Evolutionary conservation across 2,888 invertebrate species (phyloP).

Genomic region (Xanthorhoe spadicearia): DNA sequence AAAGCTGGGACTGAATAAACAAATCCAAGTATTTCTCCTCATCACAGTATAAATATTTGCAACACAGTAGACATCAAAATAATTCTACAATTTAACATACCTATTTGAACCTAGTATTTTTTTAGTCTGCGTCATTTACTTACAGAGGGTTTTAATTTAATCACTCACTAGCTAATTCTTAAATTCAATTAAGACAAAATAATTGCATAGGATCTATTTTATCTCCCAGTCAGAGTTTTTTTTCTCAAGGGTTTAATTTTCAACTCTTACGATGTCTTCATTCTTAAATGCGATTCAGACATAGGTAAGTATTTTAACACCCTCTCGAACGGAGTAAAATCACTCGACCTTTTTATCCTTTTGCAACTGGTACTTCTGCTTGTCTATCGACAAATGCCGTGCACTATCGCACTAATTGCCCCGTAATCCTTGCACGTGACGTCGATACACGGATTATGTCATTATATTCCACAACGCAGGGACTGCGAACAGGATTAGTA

Average conservation of each 20-base stretch:
- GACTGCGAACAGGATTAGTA: not conserved
- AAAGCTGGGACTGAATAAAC: constrained; percentile 2
- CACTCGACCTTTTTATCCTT: not conserved
- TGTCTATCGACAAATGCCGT: not conserved
- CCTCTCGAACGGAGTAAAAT: not conserved
- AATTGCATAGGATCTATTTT: too few relatives aligned
- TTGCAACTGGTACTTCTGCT: not conserved
- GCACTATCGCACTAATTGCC: constrained; percentile 57
- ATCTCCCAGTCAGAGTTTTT: too few relatives aligned
- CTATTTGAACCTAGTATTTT: too few relatives aligned
- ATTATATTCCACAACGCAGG: constrained; percentile 28
- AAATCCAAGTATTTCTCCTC: constrained; percentile 5
- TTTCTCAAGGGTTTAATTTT: too few relatives aligned
- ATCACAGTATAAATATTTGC: not conserved
- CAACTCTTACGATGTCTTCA: too few relatives aligned
- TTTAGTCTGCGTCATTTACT: too few relatives aligned
- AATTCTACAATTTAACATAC: too few relatives aligned
- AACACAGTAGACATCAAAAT: not conserved
- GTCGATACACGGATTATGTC: constrained; percentile 61
- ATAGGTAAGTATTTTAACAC: too few relatives aligned
- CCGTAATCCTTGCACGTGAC: constrained; percentile 71
- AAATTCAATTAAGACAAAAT: too few relatives aligned
- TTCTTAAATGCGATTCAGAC: too few relatives aligned
- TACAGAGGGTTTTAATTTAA: too few relatives aligned
- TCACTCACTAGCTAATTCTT: too few relatives aligned